Conservation (phyloP, 2,888 invertebrate genomes). For the Cosmorhoe ocellata region DNA sequence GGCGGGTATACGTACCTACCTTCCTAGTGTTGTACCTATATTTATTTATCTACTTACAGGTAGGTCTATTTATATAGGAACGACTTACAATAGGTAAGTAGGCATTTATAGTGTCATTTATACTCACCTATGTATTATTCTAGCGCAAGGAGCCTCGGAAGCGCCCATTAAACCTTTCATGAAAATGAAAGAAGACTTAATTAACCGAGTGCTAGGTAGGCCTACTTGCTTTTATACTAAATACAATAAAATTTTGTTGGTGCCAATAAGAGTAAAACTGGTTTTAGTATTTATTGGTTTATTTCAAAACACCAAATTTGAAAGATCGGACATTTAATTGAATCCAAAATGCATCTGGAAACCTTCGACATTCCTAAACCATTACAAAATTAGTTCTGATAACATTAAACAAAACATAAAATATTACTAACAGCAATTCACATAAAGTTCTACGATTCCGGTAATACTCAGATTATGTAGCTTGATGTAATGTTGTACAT, state of each 20-base stretch:
- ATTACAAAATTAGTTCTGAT: slow-evolving; percentile 76
- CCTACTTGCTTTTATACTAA: no score
- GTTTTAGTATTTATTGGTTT: slow-evolving; percentile 69
- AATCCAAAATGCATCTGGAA: slow-evolving; percentile 71
- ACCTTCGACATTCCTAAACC: slow-evolving; percentile 70
- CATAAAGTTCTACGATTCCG: slow-evolving; percentile 68
- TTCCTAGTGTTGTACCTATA: not conserved
- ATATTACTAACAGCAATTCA: slow-evolving; percentile 78
- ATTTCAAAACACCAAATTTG: slow-evolving; percentile 80
- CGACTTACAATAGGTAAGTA: no score
- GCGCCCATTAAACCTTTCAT: no score
- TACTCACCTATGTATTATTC: no score
- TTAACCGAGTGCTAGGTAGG: no score
- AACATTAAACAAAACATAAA: slow-evolving; percentile 78
- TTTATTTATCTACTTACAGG: no score
- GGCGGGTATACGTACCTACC: not conserved
- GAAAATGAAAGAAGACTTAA: no score
- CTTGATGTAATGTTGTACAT: slow-evolving; percentile 67
- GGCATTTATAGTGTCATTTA: no score
- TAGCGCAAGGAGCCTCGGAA: no score
- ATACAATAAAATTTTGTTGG: no score
- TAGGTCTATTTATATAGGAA: no score
- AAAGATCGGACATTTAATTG: slow-evolving; percentile 74
- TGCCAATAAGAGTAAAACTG: slow-evolving; percentile 15
- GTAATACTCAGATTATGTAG: slow-evolving; percentile 77